Percentiles rank a stretch among this genome's conserved stretches.
phyloP scores from a whole-genome alignment of 2,113 vertebrate genomes.

The Phaethornis superciliosus region DNA sequence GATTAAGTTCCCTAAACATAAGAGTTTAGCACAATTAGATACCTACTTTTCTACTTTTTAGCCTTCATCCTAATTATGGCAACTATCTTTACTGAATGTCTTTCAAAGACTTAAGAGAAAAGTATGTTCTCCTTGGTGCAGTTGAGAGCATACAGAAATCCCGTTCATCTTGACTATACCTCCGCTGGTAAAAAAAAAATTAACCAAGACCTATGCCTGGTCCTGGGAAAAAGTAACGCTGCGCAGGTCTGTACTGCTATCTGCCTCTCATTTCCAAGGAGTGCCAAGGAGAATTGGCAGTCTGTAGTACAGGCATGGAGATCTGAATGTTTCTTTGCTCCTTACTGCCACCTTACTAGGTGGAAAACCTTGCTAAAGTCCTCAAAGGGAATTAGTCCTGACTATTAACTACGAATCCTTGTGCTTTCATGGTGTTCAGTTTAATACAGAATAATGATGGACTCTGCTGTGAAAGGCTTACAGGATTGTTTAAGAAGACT shows the following conservation, averaged over 20 bases:
- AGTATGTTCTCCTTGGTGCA: background rate
- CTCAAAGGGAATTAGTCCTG: background rate
- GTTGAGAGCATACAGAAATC: background rate
- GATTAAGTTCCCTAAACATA: background rate
- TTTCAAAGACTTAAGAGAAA: background rate
- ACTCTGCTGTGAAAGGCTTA: background rate
- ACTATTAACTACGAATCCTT: background rate
- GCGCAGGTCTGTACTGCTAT: accelerated
- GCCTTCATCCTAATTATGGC: background rate
- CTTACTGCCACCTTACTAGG: background rate
- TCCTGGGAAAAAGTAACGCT: background rate
- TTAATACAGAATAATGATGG: background rate
- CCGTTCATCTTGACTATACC: background rate
- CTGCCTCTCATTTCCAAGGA: background rate
- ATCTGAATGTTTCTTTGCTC: background rate
- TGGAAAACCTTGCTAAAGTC: background rate
- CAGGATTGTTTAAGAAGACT: background rate
- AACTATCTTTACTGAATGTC: background rate
- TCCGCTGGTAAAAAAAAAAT: background rate
- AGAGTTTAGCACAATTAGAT: background rate
- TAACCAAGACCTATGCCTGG: background rate
- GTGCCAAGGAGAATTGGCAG: background rate
- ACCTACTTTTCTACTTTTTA: background rate
- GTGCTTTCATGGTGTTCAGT: background rate
- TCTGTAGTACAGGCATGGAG: background rate